Percentiles rank a stretch among this genome's conserved stretches.
phyloP scores from a whole-genome alignment of 2,797 vertebrate genomes.

The Psittacula derbiana region DNA sequence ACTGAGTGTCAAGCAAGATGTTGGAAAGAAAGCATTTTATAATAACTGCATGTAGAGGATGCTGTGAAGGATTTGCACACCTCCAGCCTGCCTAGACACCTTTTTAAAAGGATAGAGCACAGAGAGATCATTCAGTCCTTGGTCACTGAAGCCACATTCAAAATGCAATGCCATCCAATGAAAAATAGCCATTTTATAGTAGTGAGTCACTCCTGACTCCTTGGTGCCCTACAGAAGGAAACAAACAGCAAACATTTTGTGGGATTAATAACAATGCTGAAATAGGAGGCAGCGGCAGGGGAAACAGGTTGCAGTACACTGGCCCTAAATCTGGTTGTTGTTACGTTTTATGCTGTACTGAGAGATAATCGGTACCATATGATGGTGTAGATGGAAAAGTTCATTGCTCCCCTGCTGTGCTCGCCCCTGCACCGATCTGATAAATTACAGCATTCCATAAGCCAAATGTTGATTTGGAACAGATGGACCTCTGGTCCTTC shows the following conservation, averaged over 20 bases:
- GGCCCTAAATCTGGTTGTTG: conserved; percentile 51
- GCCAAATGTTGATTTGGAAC: conserved; percentile 75
- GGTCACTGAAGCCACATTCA: neutral
- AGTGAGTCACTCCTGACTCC: neutral
- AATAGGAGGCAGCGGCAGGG: neutral
- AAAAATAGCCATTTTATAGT: neutral
- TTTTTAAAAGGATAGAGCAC: neutral
- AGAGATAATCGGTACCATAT: conserved; percentile 73
- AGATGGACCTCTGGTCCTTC: conserved; percentile 67
- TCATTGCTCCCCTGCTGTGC: conserved; percentile 68
- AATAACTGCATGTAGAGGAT: neutral
- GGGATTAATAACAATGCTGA: neutral
- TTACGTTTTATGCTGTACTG: conserved; percentile 59
- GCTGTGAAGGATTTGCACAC: neutral
- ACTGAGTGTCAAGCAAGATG: neutral
- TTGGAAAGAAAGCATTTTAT: neutral
- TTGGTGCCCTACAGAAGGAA: neutral
- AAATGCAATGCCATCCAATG: rapidly evolving
- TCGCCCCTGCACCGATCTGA: conserved; percentile 68
- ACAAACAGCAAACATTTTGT: neutral
- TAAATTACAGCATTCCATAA: conserved; percentile 67
- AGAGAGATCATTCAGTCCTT: neutral
- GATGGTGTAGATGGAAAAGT: conserved; percentile 60
- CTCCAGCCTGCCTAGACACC: neutral
- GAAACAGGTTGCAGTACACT: conserved; percentile 51